Evolutionary conservation across 2,113 vertebrate genomes (phyloP).

Genomic region (Zosterops hypoxanthus): DNA sequence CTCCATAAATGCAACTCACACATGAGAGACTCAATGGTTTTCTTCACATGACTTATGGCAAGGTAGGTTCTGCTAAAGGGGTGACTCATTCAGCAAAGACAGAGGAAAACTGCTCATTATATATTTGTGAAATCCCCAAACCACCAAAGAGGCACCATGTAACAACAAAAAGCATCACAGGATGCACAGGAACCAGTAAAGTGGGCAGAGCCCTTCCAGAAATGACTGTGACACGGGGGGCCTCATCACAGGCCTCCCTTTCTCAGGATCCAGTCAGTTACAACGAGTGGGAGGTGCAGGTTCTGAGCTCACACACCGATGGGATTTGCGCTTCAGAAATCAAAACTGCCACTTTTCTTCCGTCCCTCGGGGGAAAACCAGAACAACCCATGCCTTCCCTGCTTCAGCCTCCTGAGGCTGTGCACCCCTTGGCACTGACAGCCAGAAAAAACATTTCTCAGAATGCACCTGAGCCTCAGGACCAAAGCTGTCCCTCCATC

Average conservation of each 20-base stretch:
- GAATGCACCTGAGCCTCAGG: neutral
- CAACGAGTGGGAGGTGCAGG: conserved; percentile 13
- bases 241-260: neutral
- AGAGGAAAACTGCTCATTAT: conserved; percentile 43
- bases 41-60: neutral
- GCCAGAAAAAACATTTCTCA: neutral
- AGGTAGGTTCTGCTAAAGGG: conserved; percentile 7
- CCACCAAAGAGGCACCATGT: conserved; percentile 31
- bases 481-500: neutral
- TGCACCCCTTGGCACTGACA: neutral
- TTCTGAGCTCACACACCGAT: neutral
- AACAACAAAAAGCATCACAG: conserved; percentile 66
- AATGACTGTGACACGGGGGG: conserved; percentile 16
- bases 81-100: conserved; percentile 55
- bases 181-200: conserved; percentile 35
- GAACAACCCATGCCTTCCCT: neutral
- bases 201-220: conserved; percentile 14
- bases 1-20: neutral
- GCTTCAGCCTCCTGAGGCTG: neutral
- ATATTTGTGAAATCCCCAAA: conserved; percentile 63
- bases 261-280: conserved; percentile 27
- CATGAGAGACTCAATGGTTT: neutral
- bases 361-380: conserved; percentile 51
- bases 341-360: neutral
- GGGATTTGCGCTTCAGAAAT: conserved; percentile 23